Evolutionary conservation across 2,888 invertebrate species (phyloP).

Genomic region (Drepana falcataria): DNA sequence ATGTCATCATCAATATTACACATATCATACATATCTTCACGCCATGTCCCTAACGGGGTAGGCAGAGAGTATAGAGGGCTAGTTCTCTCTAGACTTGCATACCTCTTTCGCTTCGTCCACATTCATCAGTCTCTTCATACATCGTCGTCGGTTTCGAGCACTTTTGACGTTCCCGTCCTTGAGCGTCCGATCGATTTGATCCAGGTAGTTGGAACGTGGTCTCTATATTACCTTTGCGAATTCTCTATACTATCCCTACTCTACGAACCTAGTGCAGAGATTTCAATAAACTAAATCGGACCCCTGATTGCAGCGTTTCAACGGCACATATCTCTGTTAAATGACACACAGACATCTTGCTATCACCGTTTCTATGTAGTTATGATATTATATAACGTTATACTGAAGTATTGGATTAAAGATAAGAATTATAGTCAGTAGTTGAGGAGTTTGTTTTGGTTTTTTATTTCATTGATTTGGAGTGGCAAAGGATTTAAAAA

Average conservation of each 20-base stretch:
- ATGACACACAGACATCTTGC: constrained; percentile 37
- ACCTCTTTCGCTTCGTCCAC: no score
- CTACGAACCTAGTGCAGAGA: constrained; percentile 53
- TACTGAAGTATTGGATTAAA: background rate
- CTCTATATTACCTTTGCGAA: background rate
- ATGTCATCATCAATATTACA: no score
- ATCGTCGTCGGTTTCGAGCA: no score
- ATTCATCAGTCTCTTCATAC: no score
- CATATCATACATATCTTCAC: no score
- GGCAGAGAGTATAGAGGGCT: no score
- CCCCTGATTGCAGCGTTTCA: constrained; percentile 55
- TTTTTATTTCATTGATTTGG: no score
- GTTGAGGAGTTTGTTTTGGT: background rate
- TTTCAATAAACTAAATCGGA: constrained; percentile 69
- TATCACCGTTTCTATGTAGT: constrained; percentile 2
- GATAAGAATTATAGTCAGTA: background rate
- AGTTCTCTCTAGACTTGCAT: no score
- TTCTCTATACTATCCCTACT: constrained; percentile 28
- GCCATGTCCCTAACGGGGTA: no score
- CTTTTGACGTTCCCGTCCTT: no score
- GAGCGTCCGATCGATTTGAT: no score
- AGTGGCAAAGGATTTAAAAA: no score
- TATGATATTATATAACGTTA: background rate
- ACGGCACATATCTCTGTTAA: constrained; percentile 49
- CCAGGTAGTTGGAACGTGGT: background rate